Base-by-base conservation (phyloP, 2,888 invertebrate genomes). In the Synanthedon myopaeformis region DNA sequence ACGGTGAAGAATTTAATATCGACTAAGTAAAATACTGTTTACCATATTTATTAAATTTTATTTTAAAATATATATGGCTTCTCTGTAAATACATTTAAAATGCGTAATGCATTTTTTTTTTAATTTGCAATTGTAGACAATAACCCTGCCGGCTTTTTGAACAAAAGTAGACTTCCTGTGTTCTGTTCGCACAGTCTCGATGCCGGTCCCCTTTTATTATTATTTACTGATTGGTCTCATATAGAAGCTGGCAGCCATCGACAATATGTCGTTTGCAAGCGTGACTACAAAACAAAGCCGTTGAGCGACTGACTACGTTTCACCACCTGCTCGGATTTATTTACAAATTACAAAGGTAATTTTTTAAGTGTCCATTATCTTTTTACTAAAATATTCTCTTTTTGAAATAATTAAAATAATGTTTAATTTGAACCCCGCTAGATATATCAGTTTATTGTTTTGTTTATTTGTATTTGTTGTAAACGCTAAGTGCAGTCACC, bases 391-490 rank as follows among this genome's bases (percentile, higher is more conserved):
- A 35, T 35, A 10, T 35, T 10, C 10, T 35, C 35, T 35, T 35
- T 35, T 35, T 35, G 8, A 35, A 35, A 35, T 35, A 35, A 35
- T 3, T 35, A 10, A 35, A 35, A 35, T 35, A 10, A 35, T 35
- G 8, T 35, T 10, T 35, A 10, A 35, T 35, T 35, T 10, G 35
- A 35, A 8, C 35, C 2, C 35, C 68, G 62, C 69, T 74, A 66
- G 62, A 70, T 73, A 75, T 71, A 69, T 69, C 77, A 77, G 76
- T 77, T 77, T 79, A 78, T 76, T 79, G 80, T 82, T 81, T 80
- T 84, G 83, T 85, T 87, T 87, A 81, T 87, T 85, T 87, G 84
- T 86, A 76, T 87, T 86, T 85, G 83, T 83, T 82, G 83, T 83
- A 80, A 79, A 77, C 80, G 82, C 74, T 82, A 79, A 86, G 86